Percentiles rank a stretch among this genome's conserved stretches.
phyloP scores from a whole-genome alignment of 2,888 invertebrate species.

The Rhopalosiphum nymphaeae region DNA sequence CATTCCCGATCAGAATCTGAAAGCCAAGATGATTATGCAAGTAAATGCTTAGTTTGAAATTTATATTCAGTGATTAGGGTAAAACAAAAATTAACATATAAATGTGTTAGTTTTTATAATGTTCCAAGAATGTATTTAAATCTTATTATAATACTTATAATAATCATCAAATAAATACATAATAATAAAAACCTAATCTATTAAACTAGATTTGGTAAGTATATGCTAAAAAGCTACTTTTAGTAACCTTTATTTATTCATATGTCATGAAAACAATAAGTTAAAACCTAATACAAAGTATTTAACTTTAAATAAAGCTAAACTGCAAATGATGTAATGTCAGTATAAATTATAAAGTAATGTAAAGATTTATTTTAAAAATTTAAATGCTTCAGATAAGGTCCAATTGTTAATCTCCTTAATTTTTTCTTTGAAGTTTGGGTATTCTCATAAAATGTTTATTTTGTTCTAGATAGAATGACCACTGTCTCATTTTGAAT shows the following conservation, averaged over 20 bases:
- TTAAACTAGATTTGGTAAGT: neutral
- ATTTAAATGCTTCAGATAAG: neutral
- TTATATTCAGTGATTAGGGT: neutral
- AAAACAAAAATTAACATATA: neutral
- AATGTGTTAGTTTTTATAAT: neutral
- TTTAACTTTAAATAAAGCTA: neutral
- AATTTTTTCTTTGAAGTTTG: neutral
- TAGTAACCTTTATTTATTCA: neutral
- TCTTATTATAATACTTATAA: neutral
- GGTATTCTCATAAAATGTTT: neutral
- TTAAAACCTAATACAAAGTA: neutral
- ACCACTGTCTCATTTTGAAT: neutral
- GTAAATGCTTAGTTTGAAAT: constrained; percentile 24
- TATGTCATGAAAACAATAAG: neutral
- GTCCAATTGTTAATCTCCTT: neutral
- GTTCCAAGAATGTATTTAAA: neutral
- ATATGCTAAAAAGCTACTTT: neutral
- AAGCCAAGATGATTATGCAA: constrained; percentile 58
- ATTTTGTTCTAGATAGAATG: neutral
- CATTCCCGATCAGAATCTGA: constrained; percentile 20
- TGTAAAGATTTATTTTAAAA: neutral
- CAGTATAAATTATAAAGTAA: neutral
- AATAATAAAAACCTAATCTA: neutral
- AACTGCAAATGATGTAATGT: neutral
- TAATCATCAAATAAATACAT: too few relatives aligned